These are phyloP conservation scores for Octonoba sinensis DNA, from an alignment of 2,888 invertebrate genomes.

Conservation along the genomic window DNA sequence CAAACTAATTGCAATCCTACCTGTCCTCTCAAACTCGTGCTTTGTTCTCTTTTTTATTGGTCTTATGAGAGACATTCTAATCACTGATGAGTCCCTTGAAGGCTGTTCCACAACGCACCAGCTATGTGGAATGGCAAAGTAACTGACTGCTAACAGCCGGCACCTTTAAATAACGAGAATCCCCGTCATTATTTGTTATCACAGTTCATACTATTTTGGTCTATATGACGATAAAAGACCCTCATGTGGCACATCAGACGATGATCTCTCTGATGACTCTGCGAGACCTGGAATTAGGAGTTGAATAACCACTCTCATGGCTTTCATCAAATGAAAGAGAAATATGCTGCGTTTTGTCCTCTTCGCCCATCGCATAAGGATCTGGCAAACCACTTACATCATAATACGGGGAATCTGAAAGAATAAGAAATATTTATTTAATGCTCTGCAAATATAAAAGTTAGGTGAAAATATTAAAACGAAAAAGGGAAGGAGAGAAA, in stretches of 20 bases:
- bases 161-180: conserved; percentile 49
- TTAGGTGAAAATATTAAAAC: not conserved
- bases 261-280: conserved; percentile 95
- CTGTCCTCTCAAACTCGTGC: not conserved
- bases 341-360: conserved; percentile 88
- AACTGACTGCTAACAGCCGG: conserved; percentile 38
- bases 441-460: not conserved
- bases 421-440: not conserved
- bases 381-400: conserved; percentile 93
- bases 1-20: too few relatives aligned
- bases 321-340: conserved; percentile 93
- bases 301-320: conserved; percentile 92
- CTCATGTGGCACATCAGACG: conserved; percentile 73
- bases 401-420: conserved; percentile 89
- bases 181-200: conserved; percentile 39
- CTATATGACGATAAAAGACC: conserved; percentile 32
- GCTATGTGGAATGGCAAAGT: conserved; percentile 33
- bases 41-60: not conserved
- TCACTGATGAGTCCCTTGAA: conserved; percentile 16
- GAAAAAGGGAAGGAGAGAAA: too few relatives aligned
- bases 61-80: too few relatives aligned
- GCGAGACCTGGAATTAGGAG: conserved; percentile 91
- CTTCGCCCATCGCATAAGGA: conserved; percentile 83
- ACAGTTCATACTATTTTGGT: conserved; percentile 44
- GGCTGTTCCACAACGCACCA: conserved; percentile 32